Percentiles rank a stretch among this genome's conserved stretches.
These are phyloP conservation scores for Peribatodes rhomboidaria DNA, from an alignment of 2,888 invertebrate genomes.

Conservation along the genomic window DNA sequence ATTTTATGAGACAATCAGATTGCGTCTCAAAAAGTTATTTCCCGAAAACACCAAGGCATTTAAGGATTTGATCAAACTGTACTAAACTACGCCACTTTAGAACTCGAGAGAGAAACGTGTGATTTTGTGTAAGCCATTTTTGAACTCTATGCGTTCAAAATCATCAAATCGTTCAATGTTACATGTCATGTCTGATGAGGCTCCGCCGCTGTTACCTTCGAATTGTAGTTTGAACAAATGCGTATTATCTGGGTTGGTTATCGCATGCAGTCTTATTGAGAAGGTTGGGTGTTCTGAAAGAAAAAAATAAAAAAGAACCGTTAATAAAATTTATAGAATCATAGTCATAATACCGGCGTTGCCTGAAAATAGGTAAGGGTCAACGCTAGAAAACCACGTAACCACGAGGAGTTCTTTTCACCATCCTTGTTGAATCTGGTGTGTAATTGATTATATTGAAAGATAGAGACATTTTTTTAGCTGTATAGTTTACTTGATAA, in stretches of 20 bases:
- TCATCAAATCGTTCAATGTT: constrained; percentile 37
- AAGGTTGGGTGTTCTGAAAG: constrained; percentile 31
- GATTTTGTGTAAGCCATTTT: constrained; percentile 46
- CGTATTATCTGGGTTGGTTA: neutral
- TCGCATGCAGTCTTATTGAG: constrained; percentile 39
- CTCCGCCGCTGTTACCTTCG: constrained; percentile 22
- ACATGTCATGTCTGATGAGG: constrained; percentile 4
- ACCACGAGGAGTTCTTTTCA: too few relatives aligned
- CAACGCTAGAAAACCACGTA: neutral
- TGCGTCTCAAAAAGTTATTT: too few relatives aligned
- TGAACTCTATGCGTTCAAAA: constrained; percentile 45
- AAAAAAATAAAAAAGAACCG: constrained; percentile 13
- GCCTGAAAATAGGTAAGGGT: neutral
- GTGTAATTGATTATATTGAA: too few relatives aligned
- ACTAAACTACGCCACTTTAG: neutral
- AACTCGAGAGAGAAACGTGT: constrained; percentile 47
- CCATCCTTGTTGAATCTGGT: too few relatives aligned
- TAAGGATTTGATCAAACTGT: too few relatives aligned
- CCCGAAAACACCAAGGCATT: too few relatives aligned
- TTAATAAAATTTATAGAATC: neutral
- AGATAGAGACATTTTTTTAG: too few relatives aligned
- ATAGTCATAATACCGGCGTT: neutral
- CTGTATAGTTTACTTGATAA: too few relatives aligned
- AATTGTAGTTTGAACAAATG: constrained; percentile 42
- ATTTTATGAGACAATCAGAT: too few relatives aligned